Evolutionary conservation across 1,140 invertebrate species (phyloP).

Genomic region (Pinna nobilis): DNA sequence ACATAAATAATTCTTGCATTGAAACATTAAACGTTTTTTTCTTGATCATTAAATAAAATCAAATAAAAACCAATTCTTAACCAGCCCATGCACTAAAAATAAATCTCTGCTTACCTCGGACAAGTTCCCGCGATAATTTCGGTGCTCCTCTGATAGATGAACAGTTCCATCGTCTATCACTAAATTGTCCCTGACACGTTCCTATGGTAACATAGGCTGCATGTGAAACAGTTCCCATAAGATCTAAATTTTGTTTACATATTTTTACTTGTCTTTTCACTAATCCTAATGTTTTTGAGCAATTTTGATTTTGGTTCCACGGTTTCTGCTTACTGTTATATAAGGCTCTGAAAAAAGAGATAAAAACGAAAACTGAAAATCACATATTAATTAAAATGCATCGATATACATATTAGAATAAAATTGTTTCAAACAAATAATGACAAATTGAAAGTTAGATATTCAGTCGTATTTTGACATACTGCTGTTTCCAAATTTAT

Average conservation of each 20-base stretch:
- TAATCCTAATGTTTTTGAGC: constrained; percentile 77
- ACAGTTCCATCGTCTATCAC: constrained; percentile 89
- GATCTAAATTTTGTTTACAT: constrained; percentile 85
- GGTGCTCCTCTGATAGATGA: constrained; percentile 85
- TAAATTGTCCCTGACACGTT: constrained; percentile 84
- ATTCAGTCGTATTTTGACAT: too few relatives aligned
- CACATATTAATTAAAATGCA: too few relatives aligned
- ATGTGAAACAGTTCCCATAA: constrained; percentile 85
- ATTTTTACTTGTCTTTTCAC: constrained; percentile 84
- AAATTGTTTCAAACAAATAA: too few relatives aligned
- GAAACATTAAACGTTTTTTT: too few relatives aligned
- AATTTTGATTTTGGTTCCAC: constrained; percentile 56
- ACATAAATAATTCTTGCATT: too few relatives aligned
- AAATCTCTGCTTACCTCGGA: constrained; percentile 81
- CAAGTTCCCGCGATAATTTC: constrained; percentile 86
- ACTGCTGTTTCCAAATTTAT: too few relatives aligned
- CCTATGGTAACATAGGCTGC: constrained; percentile 82
- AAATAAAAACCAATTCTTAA: too few relatives aligned
- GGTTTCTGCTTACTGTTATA: constrained; percentile 53
- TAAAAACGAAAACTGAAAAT: too few relatives aligned
- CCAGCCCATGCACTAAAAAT: too few relatives aligned
- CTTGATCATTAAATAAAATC: too few relatives aligned
- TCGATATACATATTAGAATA: too few relatives aligned
- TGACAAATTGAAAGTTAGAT: too few relatives aligned
- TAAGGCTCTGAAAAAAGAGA: constrained; percentile 57